Conservation (phyloP, 2,888 invertebrate species). For the Meteorus cinctellus region DNA sequence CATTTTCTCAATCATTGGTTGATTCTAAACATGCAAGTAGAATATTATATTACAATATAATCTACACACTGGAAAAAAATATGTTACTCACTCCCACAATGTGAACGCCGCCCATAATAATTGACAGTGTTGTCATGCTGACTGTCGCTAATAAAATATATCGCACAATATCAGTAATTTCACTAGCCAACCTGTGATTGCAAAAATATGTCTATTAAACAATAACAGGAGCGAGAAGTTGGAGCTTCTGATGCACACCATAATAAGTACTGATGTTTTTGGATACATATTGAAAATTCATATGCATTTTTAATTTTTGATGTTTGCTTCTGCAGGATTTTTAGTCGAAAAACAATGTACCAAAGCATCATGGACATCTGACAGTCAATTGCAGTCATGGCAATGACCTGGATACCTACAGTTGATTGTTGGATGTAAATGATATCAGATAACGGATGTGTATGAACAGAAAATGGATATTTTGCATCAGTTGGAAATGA, state of each 20-base stretch:
- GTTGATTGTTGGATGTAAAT: slow-evolving; percentile 54
- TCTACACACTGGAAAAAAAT: not conserved
- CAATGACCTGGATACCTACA: slow-evolving; percentile 47
- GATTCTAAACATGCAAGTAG: not conserved
- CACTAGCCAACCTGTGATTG: slow-evolving; percentile 13
- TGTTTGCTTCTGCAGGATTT: slow-evolving; percentile 44
- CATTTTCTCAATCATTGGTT: not conserved
- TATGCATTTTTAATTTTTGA: not conserved
- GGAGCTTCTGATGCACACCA: slow-evolving; percentile 37
- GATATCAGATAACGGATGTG: slow-evolving; percentile 40
- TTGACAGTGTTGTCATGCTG: slow-evolving; percentile 40
- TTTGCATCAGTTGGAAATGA: slow-evolving; percentile 56
- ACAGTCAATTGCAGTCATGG: slow-evolving; percentile 51
- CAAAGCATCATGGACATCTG: slow-evolving; percentile 52
- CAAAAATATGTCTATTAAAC: not conserved
- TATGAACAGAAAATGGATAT: slow-evolving; percentile 56
- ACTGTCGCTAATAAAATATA: slow-evolving; percentile 44
- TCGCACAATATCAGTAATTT: slow-evolving; percentile 43
- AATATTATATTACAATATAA: too few relatives aligned
- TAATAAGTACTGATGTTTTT: slow-evolving; percentile 40
- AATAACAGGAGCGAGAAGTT: not conserved
- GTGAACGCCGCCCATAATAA: slow-evolving; percentile 45
- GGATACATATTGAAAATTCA: slow-evolving; percentile 25
- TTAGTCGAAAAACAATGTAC: slow-evolving; percentile 53
- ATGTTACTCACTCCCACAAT: slow-evolving; percentile 47